Percentiles rank a stretch among this genome's conserved stretches.
phyloP scores from a whole-genome alignment of 2,888 invertebrate species.

The Drosophila anomalata region DNA sequence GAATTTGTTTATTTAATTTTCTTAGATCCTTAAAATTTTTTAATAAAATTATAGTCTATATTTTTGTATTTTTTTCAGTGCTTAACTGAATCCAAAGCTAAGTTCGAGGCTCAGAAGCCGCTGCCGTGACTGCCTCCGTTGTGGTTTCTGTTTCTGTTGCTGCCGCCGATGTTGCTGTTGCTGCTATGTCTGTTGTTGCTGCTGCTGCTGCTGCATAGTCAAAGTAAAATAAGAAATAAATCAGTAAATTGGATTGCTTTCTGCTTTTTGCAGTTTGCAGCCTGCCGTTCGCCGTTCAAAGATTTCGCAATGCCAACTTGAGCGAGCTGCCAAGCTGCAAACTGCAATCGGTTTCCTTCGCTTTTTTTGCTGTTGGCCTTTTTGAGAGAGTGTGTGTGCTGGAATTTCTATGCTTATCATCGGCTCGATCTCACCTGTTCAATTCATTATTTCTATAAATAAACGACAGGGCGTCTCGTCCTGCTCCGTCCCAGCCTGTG shows the following conservation, averaged over 20 bases:
- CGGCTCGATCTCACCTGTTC: slow-evolving; percentile 79
- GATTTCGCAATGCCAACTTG: slow-evolving; percentile 59
- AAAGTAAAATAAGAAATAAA: slow-evolving; percentile 81
- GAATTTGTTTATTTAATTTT: background rate
- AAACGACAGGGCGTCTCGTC: slow-evolving; percentile 62
- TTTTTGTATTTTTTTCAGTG: slow-evolving; percentile 15
- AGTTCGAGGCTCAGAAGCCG: slow-evolving; percentile 54
- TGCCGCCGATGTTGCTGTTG: slow-evolving; percentile 54
- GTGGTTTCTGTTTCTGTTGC: slow-evolving; percentile 54
- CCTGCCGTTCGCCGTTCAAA: slow-evolving; percentile 49
- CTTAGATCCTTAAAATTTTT: background rate
- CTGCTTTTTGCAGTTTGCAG: slow-evolving; percentile 51
- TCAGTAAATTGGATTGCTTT: slow-evolving; percentile 80
- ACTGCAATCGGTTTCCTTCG: slow-evolving; percentile 47
- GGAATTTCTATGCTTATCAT: slow-evolving; percentile 80
- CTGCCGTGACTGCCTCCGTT: slow-evolving; percentile 58
- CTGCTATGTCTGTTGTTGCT: slow-evolving; percentile 13
- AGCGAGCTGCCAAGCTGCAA: slow-evolving; percentile 25
- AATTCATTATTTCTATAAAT: slow-evolving; percentile 80
- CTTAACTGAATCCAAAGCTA: slow-evolving; percentile 32
- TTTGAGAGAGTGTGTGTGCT: slow-evolving; percentile 63
- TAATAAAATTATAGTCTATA: background rate
- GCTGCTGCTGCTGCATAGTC: slow-evolving; percentile 68
- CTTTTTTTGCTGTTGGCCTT: slow-evolving; percentile 10
- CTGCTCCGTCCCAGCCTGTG: slow-evolving; percentile 9